These are phyloP conservation scores for Eustalomyia histrio DNA, from an alignment of 2,888 invertebrate genomes.

Conservation along the genomic window DNA sequence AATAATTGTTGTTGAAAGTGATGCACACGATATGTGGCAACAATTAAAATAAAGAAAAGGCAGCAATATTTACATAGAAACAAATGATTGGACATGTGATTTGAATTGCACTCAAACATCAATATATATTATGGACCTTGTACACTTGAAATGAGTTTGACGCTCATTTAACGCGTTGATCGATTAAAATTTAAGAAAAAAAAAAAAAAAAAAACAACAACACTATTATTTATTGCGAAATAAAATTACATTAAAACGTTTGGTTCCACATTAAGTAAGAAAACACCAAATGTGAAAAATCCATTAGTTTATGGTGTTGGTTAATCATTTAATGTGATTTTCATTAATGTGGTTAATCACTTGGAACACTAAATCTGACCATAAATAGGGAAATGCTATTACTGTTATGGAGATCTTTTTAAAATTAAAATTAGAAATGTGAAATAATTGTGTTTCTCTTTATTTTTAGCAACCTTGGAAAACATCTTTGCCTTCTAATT, in stretches of 20 bases:
- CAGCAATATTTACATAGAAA: constrained; percentile 18
- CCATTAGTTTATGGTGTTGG: constrained; percentile 19
- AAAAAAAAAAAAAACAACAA: too few relatives aligned
- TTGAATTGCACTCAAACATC: neutral
- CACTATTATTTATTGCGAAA: constrained; percentile 22
- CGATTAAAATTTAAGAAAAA: constrained; percentile 31
- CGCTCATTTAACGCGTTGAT: constrained; percentile 35
- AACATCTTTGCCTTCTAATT: constrained; percentile 75
- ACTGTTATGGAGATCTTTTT: neutral
- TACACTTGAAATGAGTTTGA: constrained; percentile 43
- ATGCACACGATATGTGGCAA: constrained; percentile 58
- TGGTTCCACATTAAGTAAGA: neutral
- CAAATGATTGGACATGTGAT: neutral
- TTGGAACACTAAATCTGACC: constrained; percentile 9
- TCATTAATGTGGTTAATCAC: neutral
- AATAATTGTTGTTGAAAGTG: constrained; percentile 38
- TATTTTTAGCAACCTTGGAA: constrained; percentile 77
- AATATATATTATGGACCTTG: constrained; percentile 48
- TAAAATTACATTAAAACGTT: constrained; percentile 4
- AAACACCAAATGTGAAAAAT: neutral
- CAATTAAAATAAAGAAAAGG: constrained; percentile 49
- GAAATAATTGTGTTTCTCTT: neutral
- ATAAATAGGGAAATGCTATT: neutral
- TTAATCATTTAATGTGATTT: neutral
- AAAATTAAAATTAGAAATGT: neutral